Conservation (phyloP, 2,113 vertebrate species). For the Spea multiplicata region DNA sequence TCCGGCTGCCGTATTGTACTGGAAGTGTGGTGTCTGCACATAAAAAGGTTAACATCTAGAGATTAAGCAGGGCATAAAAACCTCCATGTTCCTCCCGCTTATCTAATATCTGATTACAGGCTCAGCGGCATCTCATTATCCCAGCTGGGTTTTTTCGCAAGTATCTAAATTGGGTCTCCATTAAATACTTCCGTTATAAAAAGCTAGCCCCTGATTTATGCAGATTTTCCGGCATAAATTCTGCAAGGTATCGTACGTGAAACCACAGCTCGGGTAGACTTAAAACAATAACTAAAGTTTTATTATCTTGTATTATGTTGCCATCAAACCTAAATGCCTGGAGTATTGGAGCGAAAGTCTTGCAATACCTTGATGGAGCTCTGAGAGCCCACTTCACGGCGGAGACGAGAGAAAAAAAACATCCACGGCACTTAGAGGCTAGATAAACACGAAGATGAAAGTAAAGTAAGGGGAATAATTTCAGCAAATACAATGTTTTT, state of each 20-base stretch:
- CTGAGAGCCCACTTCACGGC: constrained; percentile 1
- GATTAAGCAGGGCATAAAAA: constrained; percentile 8
- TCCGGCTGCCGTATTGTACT: neutral
- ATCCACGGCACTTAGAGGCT: neutral
- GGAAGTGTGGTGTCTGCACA: neutral
- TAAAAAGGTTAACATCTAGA: neutral
- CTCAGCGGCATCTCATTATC: neutral
- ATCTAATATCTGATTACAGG: constrained; percentile 5
- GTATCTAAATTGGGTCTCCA: neutral
- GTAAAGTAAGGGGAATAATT: constrained; percentile 25
- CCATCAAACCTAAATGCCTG: too few species aligned
- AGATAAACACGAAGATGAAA: constrained; percentile 37
- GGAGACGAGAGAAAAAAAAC: neutral
- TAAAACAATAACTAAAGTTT: too few species aligned
- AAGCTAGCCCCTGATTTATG: neutral
- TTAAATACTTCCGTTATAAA: neutral
- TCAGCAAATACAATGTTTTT: constrained; percentile 22
- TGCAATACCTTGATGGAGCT: neutral
- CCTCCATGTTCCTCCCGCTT: neutral
- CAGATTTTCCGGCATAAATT: neutral
- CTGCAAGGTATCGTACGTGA: neutral
- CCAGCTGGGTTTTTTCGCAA: neutral
- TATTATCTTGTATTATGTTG: too few species aligned
- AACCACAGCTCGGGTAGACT: neutral
- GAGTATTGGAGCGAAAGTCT: too few species aligned